phyloP scores from a whole-genome alignment of 2,113 vertebrate genomes.

The Taurulus bubalis region DNA sequence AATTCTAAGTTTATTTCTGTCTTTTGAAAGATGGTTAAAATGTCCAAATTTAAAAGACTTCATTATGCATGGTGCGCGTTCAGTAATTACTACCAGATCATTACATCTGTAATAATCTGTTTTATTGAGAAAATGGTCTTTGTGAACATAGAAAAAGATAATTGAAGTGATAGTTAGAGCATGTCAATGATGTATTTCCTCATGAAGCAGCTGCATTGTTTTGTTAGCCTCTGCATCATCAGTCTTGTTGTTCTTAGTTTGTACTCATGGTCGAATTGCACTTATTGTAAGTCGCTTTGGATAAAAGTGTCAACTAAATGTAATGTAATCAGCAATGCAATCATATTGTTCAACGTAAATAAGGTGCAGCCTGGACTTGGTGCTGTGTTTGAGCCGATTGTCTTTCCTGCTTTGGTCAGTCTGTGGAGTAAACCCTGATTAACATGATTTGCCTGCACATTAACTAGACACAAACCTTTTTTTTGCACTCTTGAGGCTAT shows the following conservation, averaged over 20 bases:
- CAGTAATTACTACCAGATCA: constrained; percentile 18
- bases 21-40: background rate
- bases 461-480: constrained; percentile 37
- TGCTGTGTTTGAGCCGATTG: background rate
- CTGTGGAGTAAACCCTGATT: constrained; percentile 30
- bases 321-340: no score
- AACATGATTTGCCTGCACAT: constrained; percentile 46
- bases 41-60: background rate
- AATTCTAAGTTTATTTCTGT: background rate
- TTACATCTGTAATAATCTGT: constrained; percentile 13
- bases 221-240: background rate
- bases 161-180: background rate
- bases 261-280: no score
- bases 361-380: background rate
- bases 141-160: constrained; percentile 13
- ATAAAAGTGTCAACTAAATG: no score
- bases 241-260: no score
- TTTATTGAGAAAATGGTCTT: constrained; percentile 6
- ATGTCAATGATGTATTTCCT: background rate
- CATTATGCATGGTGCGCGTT: constrained; percentile 5
- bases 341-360: background rate
- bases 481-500: constrained; percentile 51
- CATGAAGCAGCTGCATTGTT: background rate
- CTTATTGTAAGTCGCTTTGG: no score
- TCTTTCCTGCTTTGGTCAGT: background rate